These are phyloP conservation scores for Aradophagus sp. DNA, from an alignment of 1,140 invertebrate genomes.

Conservation along the genomic window DNA sequence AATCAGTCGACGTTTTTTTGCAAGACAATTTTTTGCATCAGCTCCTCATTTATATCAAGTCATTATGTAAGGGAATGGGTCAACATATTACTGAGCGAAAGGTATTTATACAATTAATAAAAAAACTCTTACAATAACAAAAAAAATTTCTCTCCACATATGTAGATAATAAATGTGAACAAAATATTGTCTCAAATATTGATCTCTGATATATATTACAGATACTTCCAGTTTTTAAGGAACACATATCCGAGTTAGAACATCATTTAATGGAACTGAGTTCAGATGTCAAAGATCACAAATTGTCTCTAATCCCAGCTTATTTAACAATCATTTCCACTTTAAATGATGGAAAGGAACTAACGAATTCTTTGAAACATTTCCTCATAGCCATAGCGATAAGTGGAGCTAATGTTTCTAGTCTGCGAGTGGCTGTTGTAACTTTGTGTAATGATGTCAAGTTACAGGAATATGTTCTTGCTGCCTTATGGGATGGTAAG, in stretches of 20 bases:
- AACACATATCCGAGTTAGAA: slow-evolving; percentile 62
- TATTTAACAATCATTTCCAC: slow-evolving; percentile 69
- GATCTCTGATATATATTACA: slow-evolving; percentile 42
- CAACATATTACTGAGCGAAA: slow-evolving; percentile 60
- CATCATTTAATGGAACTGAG: slow-evolving; percentile 60
- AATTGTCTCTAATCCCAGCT: slow-evolving; percentile 63
- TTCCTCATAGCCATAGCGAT: slow-evolving; percentile 66
- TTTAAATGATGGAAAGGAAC: slow-evolving; percentile 57
- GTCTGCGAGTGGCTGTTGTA: slow-evolving; percentile 76
- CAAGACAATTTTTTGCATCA: slow-evolving; percentile 65
- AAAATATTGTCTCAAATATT: no score
- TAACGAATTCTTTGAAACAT: slow-evolving; percentile 66
- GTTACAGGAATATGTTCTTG: slow-evolving; percentile 78
- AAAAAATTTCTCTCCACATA: no score
- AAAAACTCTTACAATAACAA: no score
- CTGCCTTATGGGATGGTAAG: slow-evolving; percentile 82
- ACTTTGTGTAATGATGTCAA: slow-evolving; percentile 74
- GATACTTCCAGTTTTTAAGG: slow-evolving; percentile 63
- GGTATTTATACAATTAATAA: slow-evolving; percentile 45
- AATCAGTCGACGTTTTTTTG: slow-evolving; percentile 56
- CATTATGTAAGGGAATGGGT: slow-evolving; percentile 67
- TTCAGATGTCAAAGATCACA: slow-evolving; percentile 55
- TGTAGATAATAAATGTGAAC: no score
- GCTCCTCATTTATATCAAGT: slow-evolving; percentile 66
- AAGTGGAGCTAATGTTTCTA: slow-evolving; percentile 72